Evolutionary conservation across 2,888 invertebrate species (phyloP), one percentile per base, ranked within the genome.

Genomic region (Lycocerus yunnanus): DNA sequence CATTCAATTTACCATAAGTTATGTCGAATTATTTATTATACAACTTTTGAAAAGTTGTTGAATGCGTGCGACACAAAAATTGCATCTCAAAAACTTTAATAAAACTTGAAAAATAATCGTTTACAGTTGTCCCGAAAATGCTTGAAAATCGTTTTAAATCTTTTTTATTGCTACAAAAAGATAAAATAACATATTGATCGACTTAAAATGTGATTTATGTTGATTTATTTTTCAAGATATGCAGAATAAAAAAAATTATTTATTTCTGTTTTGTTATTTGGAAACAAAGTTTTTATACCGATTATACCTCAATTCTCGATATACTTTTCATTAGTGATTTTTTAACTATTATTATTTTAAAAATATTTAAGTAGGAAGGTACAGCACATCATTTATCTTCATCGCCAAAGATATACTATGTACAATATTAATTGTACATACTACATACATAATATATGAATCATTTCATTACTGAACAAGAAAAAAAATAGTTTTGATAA

Each of bases 1-100:
- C 82, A 82, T 82, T 82, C 81, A 82, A 82, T 82, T 82, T 80
- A 77, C 79, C 78, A 80, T 80, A 80, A 80, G 79, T 79, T 79
- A 80, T 75, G 72, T 78, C 76, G 71, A 71, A 76, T 78, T 80
- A 81, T 81, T 82, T 81, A 80, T 80, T 78, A 78, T 75, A 68
- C 69, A 78, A 80, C 77, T 79, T 80, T 78, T 71, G 76, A 74
- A 77, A 78, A 77, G 75, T 77, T 75, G 75, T 78, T 75, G 73
- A 78, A 78, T 77, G 79, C 78, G 78, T 80, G 80, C 70, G 77
- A 79, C 79, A 77, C 75, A 80, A 78, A 81, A 81, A 79, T 80
- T 78, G 71, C 77, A 80, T 74, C 77, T 74, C 74, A 59, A 76
- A 73, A 63, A 63, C 61, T 63, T 68, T 77, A 72, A 75, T 75